Conservation (phyloP, 2,888 invertebrate species). For the Lasioglossum calceatum region DNA sequence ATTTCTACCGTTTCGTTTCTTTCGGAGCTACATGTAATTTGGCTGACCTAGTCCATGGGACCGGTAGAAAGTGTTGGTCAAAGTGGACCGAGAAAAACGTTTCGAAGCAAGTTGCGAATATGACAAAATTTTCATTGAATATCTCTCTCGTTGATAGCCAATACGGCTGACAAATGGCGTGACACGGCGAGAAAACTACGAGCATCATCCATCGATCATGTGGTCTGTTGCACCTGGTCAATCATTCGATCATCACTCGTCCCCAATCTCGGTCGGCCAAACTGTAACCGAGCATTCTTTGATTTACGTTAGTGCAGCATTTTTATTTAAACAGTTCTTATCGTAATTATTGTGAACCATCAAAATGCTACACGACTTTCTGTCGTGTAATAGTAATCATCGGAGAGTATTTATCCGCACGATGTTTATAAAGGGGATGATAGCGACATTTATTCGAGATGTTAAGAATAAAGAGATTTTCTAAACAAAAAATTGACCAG, state of each 20-base stretch:
- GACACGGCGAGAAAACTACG: neutral
- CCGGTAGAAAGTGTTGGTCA: neutral
- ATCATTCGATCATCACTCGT: neutral
- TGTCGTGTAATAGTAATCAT: neutral
- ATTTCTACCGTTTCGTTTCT: neutral
- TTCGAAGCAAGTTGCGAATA: neutral
- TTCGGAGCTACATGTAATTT: neutral
- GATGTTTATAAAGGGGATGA: neutral
- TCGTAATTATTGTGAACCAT: neutral
- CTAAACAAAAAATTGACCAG: conserved; percentile 27
- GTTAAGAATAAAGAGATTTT: conserved; percentile 18
- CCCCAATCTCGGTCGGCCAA: neutral
- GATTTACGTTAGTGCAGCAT: neutral
- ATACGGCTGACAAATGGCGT: neutral
- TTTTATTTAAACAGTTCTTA: neutral
- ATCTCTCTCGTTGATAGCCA: neutral
- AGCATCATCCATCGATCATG: neutral
- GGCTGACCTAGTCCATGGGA: neutral
- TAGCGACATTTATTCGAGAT: neutral
- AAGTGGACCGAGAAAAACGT: neutral
- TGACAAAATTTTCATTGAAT: neutral
- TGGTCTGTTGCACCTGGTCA: neutral
- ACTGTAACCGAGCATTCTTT: neutral
- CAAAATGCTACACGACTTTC: neutral
- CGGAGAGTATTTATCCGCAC: neutral